phyloP scores from a whole-genome alignment of 2,113 vertebrate genomes.

The Podarcis muralis region DNA sequence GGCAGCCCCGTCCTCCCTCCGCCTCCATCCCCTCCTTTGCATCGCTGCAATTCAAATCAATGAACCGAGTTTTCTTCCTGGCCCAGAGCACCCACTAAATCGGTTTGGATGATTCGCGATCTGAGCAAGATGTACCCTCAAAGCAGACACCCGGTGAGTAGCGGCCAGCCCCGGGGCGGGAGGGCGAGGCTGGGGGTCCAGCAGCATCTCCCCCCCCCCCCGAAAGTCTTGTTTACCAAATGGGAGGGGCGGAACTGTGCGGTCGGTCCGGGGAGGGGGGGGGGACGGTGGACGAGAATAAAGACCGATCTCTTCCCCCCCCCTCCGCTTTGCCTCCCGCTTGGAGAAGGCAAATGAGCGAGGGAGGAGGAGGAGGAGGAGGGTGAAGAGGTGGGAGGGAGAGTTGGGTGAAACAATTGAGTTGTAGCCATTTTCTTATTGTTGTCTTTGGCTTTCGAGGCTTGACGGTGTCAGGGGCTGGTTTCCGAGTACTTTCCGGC shows the following conservation, averaged over 20 bases:
- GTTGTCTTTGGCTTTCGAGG: constrained; percentile 68
- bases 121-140: constrained; percentile 88
- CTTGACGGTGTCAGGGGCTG: not conserved
- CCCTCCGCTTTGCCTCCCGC: not conserved
- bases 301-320: not conserved
- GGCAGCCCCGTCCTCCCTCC: constrained; percentile 37
- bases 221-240: constrained; percentile 15
- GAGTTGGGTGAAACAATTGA: constrained; percentile 53
- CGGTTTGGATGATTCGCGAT: constrained; percentile 84
- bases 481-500: not conserved
- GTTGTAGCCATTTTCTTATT: constrained; percentile 82
- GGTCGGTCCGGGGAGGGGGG: no score
- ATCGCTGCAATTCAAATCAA: constrained; percentile 58
- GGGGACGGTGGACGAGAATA: not conserved
- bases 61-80: constrained; percentile 64
- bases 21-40: constrained; percentile 5
- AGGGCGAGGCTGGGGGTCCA: not conserved
- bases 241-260: constrained; percentile 4
- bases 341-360: constrained; percentile 1
- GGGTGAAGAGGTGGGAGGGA: not conserved
- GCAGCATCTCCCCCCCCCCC: not conserved
- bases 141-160: constrained; percentile 84
- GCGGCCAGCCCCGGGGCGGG: not conserved
- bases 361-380: not conserved
- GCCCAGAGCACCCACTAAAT: constrained; percentile 66